phyloP scores from a whole-genome alignment of 2,797 vertebrate genomes.

The Urocyon cinereoargenteus region DNA sequence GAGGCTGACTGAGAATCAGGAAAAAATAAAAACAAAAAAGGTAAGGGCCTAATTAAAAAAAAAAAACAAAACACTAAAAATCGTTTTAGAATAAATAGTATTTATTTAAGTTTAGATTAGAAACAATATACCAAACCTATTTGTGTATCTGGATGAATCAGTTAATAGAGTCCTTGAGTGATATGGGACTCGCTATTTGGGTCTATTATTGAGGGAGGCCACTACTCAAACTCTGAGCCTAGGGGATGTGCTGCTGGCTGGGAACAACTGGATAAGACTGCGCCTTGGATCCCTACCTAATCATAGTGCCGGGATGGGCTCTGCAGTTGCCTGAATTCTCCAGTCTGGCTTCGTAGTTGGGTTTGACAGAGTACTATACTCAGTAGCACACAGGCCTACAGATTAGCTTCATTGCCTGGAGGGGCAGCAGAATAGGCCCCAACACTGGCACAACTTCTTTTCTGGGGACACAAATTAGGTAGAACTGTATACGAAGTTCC shows the following conservation, averaged over 20 bases:
- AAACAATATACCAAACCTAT: background rate
- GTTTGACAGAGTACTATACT: background rate
- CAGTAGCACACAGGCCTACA: background rate
- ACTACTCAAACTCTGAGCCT: background rate
- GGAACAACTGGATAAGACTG: background rate
- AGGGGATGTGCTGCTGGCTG: background rate
- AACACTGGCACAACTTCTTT: background rate
- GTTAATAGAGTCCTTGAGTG: background rate
- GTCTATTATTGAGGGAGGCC: background rate
- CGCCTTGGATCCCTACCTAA: background rate
- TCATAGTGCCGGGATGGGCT: background rate
- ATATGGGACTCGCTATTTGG: background rate
- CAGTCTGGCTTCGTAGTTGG: background rate
- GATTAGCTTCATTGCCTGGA: background rate
- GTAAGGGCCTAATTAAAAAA: background rate
- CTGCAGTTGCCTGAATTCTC: background rate
- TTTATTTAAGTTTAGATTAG: background rate
- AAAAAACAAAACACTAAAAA: background rate
- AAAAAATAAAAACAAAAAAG: background rate
- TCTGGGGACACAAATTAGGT: background rate
- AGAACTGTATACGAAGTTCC: background rate
- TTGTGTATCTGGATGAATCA: background rate
- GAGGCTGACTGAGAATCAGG: background rate
- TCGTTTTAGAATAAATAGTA: background rate
- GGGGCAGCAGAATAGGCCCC: background rate